Evolutionary conservation across 2,888 invertebrate genomes (phyloP).

Genomic region (Acleris sparsana): DNA sequence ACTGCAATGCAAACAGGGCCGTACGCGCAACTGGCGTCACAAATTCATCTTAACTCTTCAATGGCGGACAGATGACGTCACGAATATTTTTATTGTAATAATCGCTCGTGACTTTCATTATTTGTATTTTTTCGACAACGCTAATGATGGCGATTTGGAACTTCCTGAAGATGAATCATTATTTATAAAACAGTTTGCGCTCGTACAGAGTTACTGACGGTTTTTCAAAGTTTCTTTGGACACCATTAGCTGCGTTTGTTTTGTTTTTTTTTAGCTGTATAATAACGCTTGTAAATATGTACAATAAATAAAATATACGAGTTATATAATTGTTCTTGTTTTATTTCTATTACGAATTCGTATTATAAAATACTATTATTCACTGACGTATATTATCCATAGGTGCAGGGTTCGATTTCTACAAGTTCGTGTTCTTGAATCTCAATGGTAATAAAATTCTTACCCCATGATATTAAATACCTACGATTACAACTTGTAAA

Average conservation of each 20-base stretch:
- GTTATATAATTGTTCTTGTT: constrained; percentile 37
- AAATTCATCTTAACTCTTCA: constrained; percentile 34
- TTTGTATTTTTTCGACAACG: constrained; percentile 2
- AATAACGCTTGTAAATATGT: constrained; percentile 78
- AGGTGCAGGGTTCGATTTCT: no score
- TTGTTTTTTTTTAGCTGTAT: constrained; percentile 56
- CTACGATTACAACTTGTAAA: no score
- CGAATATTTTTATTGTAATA: constrained; percentile 11
- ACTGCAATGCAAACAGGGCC: constrained; percentile 11
- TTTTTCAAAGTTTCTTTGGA: constrained; percentile 33
- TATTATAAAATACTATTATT: no score
- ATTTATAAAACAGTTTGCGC: constrained; percentile 6
- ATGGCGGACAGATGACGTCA: constrained; percentile 17
- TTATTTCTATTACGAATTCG: neutral
- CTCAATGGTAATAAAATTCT: no score
- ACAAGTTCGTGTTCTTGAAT: no score
- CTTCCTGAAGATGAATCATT: constrained; percentile 32
- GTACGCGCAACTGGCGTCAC: constrained; percentile 48
- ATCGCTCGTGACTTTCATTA: constrained; percentile 13
- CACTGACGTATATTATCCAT: no score
- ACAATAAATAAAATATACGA: constrained; percentile 63
- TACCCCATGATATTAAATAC: no score
- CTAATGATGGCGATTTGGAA: constrained; percentile 17
- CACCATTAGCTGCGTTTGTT: constrained; percentile 34
- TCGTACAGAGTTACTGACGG: constrained; percentile 2